Conservation (phyloP, 2,113 vertebrate species). For the Centropristis striata region DNA sequence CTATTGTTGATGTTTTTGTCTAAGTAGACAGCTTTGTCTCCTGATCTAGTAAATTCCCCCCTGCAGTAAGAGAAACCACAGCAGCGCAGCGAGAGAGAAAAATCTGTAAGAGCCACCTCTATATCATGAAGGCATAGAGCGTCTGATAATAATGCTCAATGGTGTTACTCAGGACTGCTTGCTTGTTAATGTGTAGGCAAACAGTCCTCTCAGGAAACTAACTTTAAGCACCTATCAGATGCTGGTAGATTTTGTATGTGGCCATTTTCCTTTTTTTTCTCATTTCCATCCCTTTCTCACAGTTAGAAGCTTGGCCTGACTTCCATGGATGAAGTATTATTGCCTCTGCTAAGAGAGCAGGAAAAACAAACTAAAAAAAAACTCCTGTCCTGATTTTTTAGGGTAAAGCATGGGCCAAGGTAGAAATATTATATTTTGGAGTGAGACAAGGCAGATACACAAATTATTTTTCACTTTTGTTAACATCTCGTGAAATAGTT, state of each 20-base stretch:
- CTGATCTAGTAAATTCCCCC: neutral
- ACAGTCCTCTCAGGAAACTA: neutral
- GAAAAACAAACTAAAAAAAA: too few species aligned
- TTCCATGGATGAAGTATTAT: neutral
- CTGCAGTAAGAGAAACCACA: conserved; percentile 8
- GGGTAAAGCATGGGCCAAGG: too few species aligned
- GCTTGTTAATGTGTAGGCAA: neutral
- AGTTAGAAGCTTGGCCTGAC: neutral
- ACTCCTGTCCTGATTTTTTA: too few species aligned
- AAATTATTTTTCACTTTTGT: too few species aligned
- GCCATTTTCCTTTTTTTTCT: too few species aligned
- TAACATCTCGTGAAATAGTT: too few species aligned
- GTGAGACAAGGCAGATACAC: too few species aligned
- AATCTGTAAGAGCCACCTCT: neutral
- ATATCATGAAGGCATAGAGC: neutral
- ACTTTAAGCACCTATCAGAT: neutral
- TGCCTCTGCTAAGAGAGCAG: too few species aligned
- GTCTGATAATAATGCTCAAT: conserved; percentile 10
- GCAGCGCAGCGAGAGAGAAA: neutral
- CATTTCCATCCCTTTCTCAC: neutral
- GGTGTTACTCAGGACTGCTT: conserved; percentile 16
- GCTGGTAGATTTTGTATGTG: neutral
- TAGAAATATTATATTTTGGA: too few species aligned
- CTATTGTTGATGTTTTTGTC: conserved; percentile 45
- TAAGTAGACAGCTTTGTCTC: neutral